These are phyloP conservation scores for Trimorus sp. DNA, from an alignment of 2,888 invertebrate genomes.

Conservation along the genomic window DNA sequence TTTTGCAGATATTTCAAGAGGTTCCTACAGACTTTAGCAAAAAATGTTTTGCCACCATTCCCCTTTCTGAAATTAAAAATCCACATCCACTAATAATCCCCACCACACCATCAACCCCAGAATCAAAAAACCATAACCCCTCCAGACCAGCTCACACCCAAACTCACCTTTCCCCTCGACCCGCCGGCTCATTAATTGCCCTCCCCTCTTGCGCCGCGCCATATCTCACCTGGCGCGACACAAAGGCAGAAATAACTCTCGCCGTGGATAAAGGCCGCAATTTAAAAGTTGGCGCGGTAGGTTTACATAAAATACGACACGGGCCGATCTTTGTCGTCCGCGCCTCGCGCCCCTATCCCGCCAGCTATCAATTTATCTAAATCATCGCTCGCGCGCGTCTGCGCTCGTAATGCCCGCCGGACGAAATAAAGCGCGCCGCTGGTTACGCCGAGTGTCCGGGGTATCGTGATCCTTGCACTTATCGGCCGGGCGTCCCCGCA, in stretches of 20 bases:
- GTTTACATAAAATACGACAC: conserved; percentile 62
- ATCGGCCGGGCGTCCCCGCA: conserved; percentile 34
- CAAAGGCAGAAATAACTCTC: conserved; percentile 60
- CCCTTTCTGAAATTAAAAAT: too few relatives aligned
- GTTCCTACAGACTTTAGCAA: too few relatives aligned
- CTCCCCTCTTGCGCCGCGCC: neutral
- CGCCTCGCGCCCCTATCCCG: conserved; percentile 43
- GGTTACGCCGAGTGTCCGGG: conserved; percentile 52
- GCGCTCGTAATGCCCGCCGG: conserved; percentile 71
- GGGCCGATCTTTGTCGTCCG: conserved; percentile 52
- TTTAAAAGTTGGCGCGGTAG: conserved; percentile 55
- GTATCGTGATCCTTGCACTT: conserved; percentile 69
- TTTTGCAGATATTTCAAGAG: too few relatives aligned
- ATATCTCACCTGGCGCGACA: conserved; percentile 54
- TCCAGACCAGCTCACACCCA: neutral
- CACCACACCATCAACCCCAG: too few relatives aligned
- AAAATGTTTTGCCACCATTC: too few relatives aligned
- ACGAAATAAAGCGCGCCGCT: conserved; percentile 72
- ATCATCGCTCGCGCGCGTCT: conserved; percentile 68
- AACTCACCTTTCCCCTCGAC: neutral
- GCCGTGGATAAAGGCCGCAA: conserved; percentile 50
- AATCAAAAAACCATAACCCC: too few relatives aligned
- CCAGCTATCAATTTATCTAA: conserved; percentile 73
- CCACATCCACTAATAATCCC: too few relatives aligned
- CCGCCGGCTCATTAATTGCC: neutral